phyloP scores from a whole-genome alignment of 2,113 vertebrate genomes.

The Gallinago paraguaiae region DNA sequence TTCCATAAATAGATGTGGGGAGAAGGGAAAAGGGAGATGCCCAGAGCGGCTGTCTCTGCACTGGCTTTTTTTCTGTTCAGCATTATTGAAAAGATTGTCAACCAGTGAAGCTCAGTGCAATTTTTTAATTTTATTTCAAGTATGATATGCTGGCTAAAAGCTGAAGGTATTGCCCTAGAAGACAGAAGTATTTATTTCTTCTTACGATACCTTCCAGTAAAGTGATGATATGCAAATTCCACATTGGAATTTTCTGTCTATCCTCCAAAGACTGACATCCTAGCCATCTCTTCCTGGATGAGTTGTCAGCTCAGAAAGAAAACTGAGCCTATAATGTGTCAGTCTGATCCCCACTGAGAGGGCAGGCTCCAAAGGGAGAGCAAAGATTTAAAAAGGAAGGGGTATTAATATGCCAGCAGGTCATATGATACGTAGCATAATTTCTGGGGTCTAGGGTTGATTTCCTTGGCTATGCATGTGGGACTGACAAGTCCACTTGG shows the following conservation, averaged over 20 bases:
- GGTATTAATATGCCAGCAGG: slow-evolving; percentile 58
- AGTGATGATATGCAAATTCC: slow-evolving; percentile 64
- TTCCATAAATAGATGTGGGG: not conserved
- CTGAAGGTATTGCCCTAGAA: not conserved
- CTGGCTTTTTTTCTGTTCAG: not conserved
- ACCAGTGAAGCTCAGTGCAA: not conserved
- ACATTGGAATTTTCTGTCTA: slow-evolving; percentile 54
- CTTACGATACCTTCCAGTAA: not conserved
- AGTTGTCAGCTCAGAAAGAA: slow-evolving; percentile 62
- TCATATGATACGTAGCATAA: slow-evolving; percentile 48
- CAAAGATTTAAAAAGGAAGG: slow-evolving; percentile 66
- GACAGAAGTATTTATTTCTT: not conserved
- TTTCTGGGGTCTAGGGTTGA: slow-evolving; percentile 51
- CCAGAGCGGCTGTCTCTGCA: not conserved
- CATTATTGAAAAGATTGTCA: not conserved
- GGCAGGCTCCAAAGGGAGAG: slow-evolving; percentile 43
- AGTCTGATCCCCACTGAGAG: slow-evolving; percentile 50
- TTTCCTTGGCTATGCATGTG: slow-evolving; percentile 34
- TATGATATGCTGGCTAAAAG: not conserved
- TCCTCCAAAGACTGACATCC: slow-evolving; percentile 42
- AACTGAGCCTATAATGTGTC: slow-evolving; percentile 62
- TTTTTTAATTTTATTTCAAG: not conserved
- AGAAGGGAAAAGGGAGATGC: not conserved
- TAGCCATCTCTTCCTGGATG: slow-evolving; percentile 25
- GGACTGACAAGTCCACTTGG: slow-evolving; percentile 49